These are phyloP conservation scores for Phengaris alcon DNA, from an alignment of 2,888 invertebrate genomes.

Conservation along the genomic window DNA sequence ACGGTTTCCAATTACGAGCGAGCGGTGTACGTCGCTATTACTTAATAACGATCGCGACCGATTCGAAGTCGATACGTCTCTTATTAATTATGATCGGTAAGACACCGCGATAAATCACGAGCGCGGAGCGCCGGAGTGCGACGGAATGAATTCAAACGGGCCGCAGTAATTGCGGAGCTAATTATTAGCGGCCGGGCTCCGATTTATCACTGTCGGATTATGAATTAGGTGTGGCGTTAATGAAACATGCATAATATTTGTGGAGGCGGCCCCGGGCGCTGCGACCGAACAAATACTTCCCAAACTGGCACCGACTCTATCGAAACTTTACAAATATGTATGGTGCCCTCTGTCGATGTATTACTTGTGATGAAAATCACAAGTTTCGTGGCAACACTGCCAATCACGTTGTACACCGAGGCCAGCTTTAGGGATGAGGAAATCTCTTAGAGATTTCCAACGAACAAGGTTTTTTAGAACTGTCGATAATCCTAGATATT, in stretches of 20 bases:
- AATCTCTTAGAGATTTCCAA: no score
- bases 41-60: slow-evolving; percentile 56
- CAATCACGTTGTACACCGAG: slow-evolving; percentile 35
- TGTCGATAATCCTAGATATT: no score
- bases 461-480: no score
- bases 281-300: slow-evolving; percentile 58
- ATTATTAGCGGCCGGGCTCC: slow-evolving; percentile 70
- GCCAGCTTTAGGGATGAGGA: slow-evolving; percentile 35
- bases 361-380: slow-evolving; percentile 44
- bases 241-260: slow-evolving; percentile 76
- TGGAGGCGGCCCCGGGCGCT: slow-evolving; percentile 50
- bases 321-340: slow-evolving; percentile 40
- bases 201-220: slow-evolving; percentile 78
- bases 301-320: slow-evolving; percentile 55
- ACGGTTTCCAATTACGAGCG: slow-evolving; percentile 68
- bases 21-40: slow-evolving; percentile 66
- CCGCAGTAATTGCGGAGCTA: slow-evolving; percentile 76
- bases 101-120: slow-evolving; percentile 71
- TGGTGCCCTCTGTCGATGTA: not conserved
- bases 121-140: slow-evolving; percentile 55
- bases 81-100: slow-evolving; percentile 64
- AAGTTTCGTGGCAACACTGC: slow-evolving; percentile 28
- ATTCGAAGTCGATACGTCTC: slow-evolving; percentile 46
- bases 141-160: slow-evolving; percentile 73
- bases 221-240: slow-evolving; percentile 75